Percentiles rank a stretch among this genome's conserved stretches.
These are phyloP conservation scores for Lysandra coridon DNA, from an alignment of 2,888 invertebrate species.

Conservation along the genomic window DNA sequence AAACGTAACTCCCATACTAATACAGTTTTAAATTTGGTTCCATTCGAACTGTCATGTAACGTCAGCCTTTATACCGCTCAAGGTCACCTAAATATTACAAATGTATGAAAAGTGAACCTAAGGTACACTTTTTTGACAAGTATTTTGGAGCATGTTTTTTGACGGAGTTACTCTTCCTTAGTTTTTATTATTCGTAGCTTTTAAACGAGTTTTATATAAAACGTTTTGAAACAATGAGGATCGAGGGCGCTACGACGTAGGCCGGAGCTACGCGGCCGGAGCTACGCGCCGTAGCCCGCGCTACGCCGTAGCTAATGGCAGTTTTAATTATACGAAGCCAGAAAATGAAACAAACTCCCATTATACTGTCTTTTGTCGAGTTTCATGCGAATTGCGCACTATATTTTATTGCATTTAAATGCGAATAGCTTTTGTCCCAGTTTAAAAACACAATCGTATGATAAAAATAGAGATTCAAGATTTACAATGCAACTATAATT, in stretches of 20 bases:
- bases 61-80: too few relatives aligned
- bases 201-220: conserved; percentile 3
- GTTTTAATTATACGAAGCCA: conserved; percentile 16
- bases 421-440: neutral
- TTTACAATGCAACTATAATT: neutral
- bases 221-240: conserved; percentile 25
- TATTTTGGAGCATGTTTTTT: too few relatives aligned
- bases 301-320: conserved; percentile 16
- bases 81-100: too few relatives aligned
- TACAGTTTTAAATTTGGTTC: too few relatives aligned
- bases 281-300: conserved; percentile 12
- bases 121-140: too few relatives aligned
- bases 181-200: conserved; percentile 22
- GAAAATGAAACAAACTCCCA: conserved; percentile 11
- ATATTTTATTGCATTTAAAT: neutral
- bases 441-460: neutral
- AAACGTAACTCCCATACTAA: too few relatives aligned
- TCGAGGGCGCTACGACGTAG: neutral
- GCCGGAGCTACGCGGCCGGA: neutral
- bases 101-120: too few relatives aligned
- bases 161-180: too few relatives aligned
- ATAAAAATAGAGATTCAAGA: neutral
- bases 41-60: too few relatives aligned
- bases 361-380: neutral
- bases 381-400: neutral